Evolutionary conservation across 1,140 invertebrate genomes (phyloP), one percentile per base, ranked within the genome.

Genomic region (Cryptotermes secundus): DNA sequence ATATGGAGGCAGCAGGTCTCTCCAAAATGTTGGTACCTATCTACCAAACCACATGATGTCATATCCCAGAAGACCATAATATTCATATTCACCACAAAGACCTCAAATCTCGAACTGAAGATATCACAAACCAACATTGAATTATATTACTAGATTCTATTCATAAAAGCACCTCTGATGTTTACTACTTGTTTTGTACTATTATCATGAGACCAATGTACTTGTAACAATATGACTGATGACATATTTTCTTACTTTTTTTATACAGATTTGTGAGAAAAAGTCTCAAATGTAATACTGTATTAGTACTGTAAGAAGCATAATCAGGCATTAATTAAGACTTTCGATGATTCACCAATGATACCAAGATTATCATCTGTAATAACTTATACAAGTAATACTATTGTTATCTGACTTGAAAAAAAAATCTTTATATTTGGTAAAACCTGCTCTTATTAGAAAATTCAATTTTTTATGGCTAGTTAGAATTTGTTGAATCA

Each of bases 221-320:
- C 59, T 72, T 72, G 59, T 72, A 72, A 72, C 59, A 72, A 72
- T 72, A 31, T 72, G 59, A 72, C 59, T 72, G 59, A 72, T 72
- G 59, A 72, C 59, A 72, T 72, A 72, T 72, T 72, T 72, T 72
- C 59, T 31, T 72, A 72, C 59, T 72, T 72, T 72, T 72, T 72
- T 72, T 72, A 72, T 16, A 72, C 26, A 72, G 59, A 72, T 72
- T n/a, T 31, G n/a, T 72, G 7, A n/a, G 53, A 72, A n/a, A 72
- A 72, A 72, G n/a, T 72, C 26, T 72, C 59, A 72, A n/a, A 72
- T 72, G 59, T 72, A n/a, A 72, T n/a, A 49, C n/a, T 72, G 59
- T 72, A 72, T 72, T 72, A 72, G 59, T 72, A 72, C 1, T n/a
- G 14, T 72, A 72, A n/a, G 9, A 31, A 72, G 16, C 26, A 72